Evolutionary conservation across 2,797 vertebrate species (phyloP), one percentile per base, ranked within the genome.

Genomic region (Odontamblyopus lacepedii): DNA sequence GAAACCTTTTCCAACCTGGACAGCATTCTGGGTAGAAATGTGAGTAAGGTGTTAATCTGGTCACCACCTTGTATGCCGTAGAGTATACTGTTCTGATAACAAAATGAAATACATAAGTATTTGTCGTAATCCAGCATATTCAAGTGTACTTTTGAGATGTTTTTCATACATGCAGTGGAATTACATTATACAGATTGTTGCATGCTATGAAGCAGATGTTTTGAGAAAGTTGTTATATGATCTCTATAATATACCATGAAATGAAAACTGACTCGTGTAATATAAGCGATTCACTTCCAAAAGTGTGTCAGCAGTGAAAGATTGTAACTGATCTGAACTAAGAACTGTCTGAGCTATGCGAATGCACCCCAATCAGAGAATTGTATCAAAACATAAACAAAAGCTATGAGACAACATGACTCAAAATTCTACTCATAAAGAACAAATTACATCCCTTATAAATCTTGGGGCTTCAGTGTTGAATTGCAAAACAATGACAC

Each of bases 31-130:
- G 70, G 1, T 93, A 88, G 26, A 87, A 71, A 2, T 75, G 83
- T 0, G 86, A 35, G 19, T 73, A 38, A 4, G 85, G 74, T 1
- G 65, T 74, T 0, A 64, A 63, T 87, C 80, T 90, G 61, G 85
- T 93, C 41, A 87, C 93, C 85, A 92, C 93, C 67, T 95, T 89
- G 87, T 96, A 97, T 30, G 93, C 92, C 0, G 95, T 92, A 27
- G 72, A 93, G 76, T 99, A 99, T 77, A 93, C 86, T 0, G 96
- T 98, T 84, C 97, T 99, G 77, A 6, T 15, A 76, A 78, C 48
- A 56, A 35, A 65, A 29, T 38, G 8, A 66, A 66, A 50, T 0
- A 51, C n/a, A 44, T 41, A 3, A 2, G 13, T 23, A 5, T 44
- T 3, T 44, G 13, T 41, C 41, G 1, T 12, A 29, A 61, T 30